phyloP scores from a whole-genome alignment of 2,888 invertebrate genomes.

The Nemotelus nigrinus region DNA sequence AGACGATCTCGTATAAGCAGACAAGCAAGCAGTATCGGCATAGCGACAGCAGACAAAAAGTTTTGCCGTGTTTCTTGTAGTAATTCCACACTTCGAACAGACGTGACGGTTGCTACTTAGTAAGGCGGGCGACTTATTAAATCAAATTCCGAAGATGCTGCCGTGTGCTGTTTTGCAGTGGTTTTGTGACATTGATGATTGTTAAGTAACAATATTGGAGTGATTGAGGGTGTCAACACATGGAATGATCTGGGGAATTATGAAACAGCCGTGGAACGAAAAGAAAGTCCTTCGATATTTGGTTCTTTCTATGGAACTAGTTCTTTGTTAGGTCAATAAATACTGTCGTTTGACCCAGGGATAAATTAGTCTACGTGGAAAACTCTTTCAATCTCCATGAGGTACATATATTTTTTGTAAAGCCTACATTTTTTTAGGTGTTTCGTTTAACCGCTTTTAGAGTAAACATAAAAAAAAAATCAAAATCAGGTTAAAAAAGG shows the following conservation, averaged over 20 bases:
- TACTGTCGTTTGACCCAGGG: no score
- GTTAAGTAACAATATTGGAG: background rate
- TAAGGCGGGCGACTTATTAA: slow-evolving; percentile 48
- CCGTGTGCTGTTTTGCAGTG: slow-evolving; percentile 17
- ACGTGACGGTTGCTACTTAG: slow-evolving; percentile 5
- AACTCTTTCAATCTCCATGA: no score
- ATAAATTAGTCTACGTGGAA: no score
- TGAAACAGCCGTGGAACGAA: no score
- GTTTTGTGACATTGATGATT: background rate
- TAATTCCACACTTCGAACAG: slow-evolving; percentile 48
- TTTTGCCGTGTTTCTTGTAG: slow-evolving; percentile 27
- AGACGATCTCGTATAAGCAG: slow-evolving; percentile 10
- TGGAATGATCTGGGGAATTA: background rate
- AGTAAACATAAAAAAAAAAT: no score
- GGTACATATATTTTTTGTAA: no score
- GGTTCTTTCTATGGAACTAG: no score
- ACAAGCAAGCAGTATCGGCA: background rate
- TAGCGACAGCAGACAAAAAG: slow-evolving; percentile 25
- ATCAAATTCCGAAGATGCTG: slow-evolving; percentile 50
- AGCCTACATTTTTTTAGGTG: no score
- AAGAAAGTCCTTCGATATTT: no score
- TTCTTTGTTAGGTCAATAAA: no score
- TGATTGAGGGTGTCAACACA: background rate
- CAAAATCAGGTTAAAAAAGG: no score
- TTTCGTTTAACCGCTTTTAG: no score